Evolutionary conservation across 2,797 vertebrate genomes (phyloP), one percentile per base, ranked within the genome.

Genomic region (Emys orbicularis): DNA sequence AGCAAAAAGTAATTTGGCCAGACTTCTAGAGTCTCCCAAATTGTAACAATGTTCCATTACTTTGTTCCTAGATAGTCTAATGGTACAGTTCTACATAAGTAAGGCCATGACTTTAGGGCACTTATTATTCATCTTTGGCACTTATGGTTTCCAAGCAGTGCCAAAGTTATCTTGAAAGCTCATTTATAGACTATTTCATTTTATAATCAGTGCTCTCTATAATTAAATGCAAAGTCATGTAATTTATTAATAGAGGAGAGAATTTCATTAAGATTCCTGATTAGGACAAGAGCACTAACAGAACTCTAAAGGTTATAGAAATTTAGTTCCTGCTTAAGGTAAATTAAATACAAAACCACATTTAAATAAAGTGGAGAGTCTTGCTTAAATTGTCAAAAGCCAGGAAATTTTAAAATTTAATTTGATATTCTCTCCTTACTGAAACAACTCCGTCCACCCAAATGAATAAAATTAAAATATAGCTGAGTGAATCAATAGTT

Each of bases 221-320:
- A 97, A 97, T 98, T 97, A 98, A 97, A 80, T 95, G 84, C 89
- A 95, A 90, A 96, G 92, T 86, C 83, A 84, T 96, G 81, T 94
- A 96, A 98, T 97, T 96, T 97, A 94, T 88, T 86, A 85, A 31
- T 93, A 96, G 90, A 96, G 56, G 89, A 84, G 81, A 97, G 86
- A 97, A 97, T 96, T 95, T 94, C 52, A 96, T 97, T 98, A 97
- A 95, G 90, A 90, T 84, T 95, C 84, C 57, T 94, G 93, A 96
- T 97, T 88, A 97, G 84, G 57, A 93, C 91, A 79, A 97, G 93
- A 87, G 4, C 18, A 4, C 88, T 95, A 96, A 88, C 56, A 90
- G 76, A 92, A 89, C 80, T 92, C 41, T 86, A 84, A 88, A 97
- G 87, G 90, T 96, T 97, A 94, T 34, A 95, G 54, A 95, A 90